Conservation (phyloP, 2,888 invertebrate genomes). For the Parnassius apollo region DNA sequence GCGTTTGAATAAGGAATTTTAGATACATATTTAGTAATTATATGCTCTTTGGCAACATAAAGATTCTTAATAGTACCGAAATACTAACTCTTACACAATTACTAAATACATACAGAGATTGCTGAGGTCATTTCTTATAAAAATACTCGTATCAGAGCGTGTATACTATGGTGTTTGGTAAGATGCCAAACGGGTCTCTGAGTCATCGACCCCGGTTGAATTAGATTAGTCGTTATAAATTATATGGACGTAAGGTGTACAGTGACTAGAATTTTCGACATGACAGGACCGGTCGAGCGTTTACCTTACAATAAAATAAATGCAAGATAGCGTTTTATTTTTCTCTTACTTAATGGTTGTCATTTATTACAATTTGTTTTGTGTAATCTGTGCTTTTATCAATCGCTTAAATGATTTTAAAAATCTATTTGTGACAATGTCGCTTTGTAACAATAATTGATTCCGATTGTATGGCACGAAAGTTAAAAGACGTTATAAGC, state of each 20-base stretch:
- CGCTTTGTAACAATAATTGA: slow-evolving; percentile 6
- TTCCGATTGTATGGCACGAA: neutral
- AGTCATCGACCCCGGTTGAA: slow-evolving; percentile 39
- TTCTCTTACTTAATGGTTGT: slow-evolving; percentile 25
- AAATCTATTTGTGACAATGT: slow-evolving; percentile 4
- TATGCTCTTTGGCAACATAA: no score
- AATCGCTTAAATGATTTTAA: slow-evolving; percentile 21
- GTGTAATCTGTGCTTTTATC: slow-evolving; percentile 26
- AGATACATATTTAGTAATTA: no score
- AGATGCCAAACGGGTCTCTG: slow-evolving; percentile 40
- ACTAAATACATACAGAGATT: neutral
- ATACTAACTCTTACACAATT: neutral
- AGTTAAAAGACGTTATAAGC: no score
- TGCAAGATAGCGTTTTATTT: slow-evolving; percentile 26
- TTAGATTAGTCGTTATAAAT: slow-evolving; percentile 40
- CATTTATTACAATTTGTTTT: slow-evolving; percentile 29
- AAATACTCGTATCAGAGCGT: slow-evolving; percentile 23
- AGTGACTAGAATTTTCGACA: slow-evolving; percentile 34
- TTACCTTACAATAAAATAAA: slow-evolving; percentile 26
- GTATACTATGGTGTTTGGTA: slow-evolving; percentile 35
- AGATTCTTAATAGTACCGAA: no score
- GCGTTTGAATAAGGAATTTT: no score
- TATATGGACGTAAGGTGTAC: slow-evolving; percentile 30
- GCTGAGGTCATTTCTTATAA: slow-evolving; percentile 16
- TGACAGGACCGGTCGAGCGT: slow-evolving; percentile 30